phyloP scores from a whole-genome alignment of 2,888 invertebrate species.

The Calameuta pallipes region DNA sequence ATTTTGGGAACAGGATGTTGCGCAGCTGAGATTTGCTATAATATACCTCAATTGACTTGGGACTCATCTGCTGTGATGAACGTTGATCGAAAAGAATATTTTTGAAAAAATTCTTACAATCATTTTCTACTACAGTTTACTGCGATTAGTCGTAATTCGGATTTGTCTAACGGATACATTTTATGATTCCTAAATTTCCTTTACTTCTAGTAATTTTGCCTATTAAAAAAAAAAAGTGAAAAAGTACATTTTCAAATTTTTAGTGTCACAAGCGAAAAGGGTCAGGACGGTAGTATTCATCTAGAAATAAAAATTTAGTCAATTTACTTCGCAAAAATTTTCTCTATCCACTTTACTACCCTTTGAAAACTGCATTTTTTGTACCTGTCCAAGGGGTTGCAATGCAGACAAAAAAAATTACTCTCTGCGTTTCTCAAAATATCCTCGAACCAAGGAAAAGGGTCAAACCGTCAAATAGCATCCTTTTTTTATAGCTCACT shows the following conservation, averaged over 20 bases:
- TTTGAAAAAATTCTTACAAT: background rate
- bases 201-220: background rate
- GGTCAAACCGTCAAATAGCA: background rate
- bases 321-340: background rate
- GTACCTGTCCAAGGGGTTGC: background rate
- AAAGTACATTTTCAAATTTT: background rate
- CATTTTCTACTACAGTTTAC: background rate
- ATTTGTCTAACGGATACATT: background rate
- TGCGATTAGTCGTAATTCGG: background rate
- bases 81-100: background rate
- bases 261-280: background rate
- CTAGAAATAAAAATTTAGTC: background rate
- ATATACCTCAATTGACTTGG: background rate
- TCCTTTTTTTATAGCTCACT: background rate
- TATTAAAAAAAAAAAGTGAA: background rate
- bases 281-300: background rate
- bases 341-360: background rate
- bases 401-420: background rate
- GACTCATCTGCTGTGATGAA: background rate
- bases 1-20: slow-evolving; percentile 2
- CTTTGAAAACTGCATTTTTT: background rate
- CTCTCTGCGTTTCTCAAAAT: background rate
- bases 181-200: background rate
- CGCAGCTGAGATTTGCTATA: background rate
- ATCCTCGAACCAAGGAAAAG: background rate